These are phyloP conservation scores for Bovichtus diacanthus DNA, from an alignment of 2,797 vertebrate species.

Conservation along the genomic window DNA sequence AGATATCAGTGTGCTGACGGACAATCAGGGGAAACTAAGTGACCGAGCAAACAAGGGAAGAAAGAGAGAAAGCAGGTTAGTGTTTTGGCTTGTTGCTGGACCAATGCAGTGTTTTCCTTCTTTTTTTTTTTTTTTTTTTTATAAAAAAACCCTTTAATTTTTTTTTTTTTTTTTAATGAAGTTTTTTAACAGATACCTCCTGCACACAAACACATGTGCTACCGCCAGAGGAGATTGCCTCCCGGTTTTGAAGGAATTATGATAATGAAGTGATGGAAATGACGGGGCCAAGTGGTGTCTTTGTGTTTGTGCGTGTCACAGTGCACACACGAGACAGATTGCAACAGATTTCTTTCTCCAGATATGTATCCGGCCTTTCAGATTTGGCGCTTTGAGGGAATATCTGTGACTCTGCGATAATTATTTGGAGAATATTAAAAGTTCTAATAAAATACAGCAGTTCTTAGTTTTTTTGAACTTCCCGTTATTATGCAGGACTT, in stretches of 20 bases:
- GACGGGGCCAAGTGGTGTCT: slow-evolving; percentile 43
- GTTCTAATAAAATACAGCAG: slow-evolving; percentile 33
- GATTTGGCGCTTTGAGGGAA: neutral
- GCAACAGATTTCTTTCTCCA: neutral
- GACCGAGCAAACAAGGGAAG: neutral
- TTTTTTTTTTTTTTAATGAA: neutral
- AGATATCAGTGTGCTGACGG: slow-evolving; percentile 24
- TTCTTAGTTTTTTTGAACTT: neutral
- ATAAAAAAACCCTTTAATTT: neutral
- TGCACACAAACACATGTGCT: slow-evolving; percentile 13
- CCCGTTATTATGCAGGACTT: slow-evolving; percentile 20
- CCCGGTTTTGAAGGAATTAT: slow-evolving; percentile 5
- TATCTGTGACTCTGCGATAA: slow-evolving; percentile 1
- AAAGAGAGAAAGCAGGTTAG: neutral
- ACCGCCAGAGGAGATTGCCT: slow-evolving; percentile 23
- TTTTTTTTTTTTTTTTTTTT: slow-evolving; percentile 17
- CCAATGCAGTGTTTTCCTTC: slow-evolving; percentile 15
- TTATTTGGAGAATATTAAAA: slow-evolving; percentile 14
- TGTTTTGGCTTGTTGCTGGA: slow-evolving; percentile 6
- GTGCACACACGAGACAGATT: neutral
- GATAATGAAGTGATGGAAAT: slow-evolving; percentile 46
- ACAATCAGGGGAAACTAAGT: slow-evolving; percentile 33
- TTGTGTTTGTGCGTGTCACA: slow-evolving; percentile 19
- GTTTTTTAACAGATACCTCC: slow-evolving; percentile 23
- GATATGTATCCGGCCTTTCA: slow-evolving; percentile 17